Conservation (phyloP, 2,888 invertebrate species). For the Colostygia pectinataria region DNA sequence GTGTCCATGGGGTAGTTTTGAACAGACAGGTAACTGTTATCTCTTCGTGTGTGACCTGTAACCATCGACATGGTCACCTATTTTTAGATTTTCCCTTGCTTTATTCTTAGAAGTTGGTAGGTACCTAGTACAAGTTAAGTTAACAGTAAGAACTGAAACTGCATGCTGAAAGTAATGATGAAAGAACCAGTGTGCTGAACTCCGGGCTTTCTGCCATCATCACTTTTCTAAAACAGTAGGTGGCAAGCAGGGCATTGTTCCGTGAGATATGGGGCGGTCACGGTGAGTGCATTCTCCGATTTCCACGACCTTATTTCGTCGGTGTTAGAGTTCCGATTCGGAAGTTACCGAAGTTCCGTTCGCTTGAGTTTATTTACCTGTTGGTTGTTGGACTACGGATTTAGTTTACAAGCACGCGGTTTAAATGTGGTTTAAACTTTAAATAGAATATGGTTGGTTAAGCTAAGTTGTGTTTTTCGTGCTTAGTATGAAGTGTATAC, state of each 20-base stretch:
- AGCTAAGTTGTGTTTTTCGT: too few species aligned
- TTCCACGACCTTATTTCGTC: conserved; percentile 25
- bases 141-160: too few species aligned
- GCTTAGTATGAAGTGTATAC: too few species aligned
- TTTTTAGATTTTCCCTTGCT: too few species aligned
- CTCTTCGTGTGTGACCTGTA: too few species aligned
- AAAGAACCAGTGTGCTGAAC: not conserved
- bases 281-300: conserved; percentile 24
- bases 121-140: too few species aligned
- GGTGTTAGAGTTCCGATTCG: conserved; percentile 27
- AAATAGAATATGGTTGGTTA: too few species aligned
- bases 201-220: not conserved
- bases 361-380: conserved; percentile 28
- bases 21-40: too few species aligned
- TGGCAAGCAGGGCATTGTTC: conserved; percentile 29
- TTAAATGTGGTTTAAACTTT: not conserved
- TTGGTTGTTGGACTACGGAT: conserved; percentile 21
- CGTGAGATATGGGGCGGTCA: conserved; percentile 33
- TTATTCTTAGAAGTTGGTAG: too few species aligned
- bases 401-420: conserved; percentile 10
- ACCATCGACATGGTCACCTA: too few species aligned
- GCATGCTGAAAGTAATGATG: too few species aligned
- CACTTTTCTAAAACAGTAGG: conserved; percentile 4
- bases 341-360: conserved; percentile 21
- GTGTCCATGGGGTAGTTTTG: too few species aligned